Evolutionary conservation across 2,888 invertebrate genomes (phyloP).

Genomic region (Brenthis daphne): DNA sequence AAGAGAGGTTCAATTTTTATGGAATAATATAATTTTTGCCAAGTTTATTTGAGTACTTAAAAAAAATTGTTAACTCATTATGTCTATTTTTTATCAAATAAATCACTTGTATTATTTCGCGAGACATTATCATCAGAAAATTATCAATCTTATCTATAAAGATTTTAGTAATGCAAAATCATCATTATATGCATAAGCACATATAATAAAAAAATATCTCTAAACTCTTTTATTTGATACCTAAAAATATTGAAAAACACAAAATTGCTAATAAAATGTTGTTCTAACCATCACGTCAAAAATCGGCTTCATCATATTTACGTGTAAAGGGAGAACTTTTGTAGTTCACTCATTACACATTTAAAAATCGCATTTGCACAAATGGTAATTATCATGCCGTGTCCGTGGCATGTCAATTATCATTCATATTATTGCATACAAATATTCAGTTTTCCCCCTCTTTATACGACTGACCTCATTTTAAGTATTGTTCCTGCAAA

Average conservation of each 20-base stretch:
- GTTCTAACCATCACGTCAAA: slow-evolving; percentile 61
- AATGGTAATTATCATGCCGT: slow-evolving; percentile 57
- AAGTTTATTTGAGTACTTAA: too few species aligned
- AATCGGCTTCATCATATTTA: slow-evolving; percentile 41
- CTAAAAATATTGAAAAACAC: too few species aligned
- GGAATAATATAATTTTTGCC: too few species aligned
- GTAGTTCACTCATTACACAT: slow-evolving; percentile 70
- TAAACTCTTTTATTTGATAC: background rate
- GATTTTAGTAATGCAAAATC: background rate
- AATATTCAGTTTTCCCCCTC: slow-evolving; percentile 79
- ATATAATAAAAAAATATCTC: too few species aligned
- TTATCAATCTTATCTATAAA: background rate
- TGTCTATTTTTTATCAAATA: too few species aligned
- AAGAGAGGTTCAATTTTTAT: too few species aligned
- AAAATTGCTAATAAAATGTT: slow-evolving; percentile 47
- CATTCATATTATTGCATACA: slow-evolving; percentile 65
- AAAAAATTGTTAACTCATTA: too few species aligned
- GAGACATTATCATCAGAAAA: background rate
- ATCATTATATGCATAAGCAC: background rate
- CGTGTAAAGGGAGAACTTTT: slow-evolving; percentile 70
- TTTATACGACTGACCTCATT: slow-evolving; percentile 53
- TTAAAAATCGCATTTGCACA: slow-evolving; percentile 28
- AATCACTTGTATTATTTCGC: too few species aligned
- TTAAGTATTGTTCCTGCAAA: slow-evolving; percentile 5
- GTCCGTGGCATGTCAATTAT: slow-evolving; percentile 65